Evolutionary conservation across 2,888 invertebrate genomes (phyloP).

Genomic region (Andrena fulva): DNA sequence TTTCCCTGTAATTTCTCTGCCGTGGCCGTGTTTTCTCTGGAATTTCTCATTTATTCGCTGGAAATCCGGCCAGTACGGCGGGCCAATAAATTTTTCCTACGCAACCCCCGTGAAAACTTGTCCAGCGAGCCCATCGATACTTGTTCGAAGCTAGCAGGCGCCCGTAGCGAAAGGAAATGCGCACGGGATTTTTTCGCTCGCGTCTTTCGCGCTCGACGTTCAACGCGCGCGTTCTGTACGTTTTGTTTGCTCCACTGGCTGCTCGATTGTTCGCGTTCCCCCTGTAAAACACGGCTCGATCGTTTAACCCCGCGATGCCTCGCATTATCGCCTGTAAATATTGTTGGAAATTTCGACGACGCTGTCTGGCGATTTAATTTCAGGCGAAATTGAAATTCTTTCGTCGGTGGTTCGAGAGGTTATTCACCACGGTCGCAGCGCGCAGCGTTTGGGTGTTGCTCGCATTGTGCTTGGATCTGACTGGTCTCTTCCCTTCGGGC

Average conservation of each 20-base stretch:
- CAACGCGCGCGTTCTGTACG: neutral
- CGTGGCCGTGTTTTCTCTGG: constrained; percentile 40
- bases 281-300: neutral
- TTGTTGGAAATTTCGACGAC: neutral
- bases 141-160: neutral
- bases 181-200: neutral
- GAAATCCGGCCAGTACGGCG: constrained; percentile 23
- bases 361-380: neutral
- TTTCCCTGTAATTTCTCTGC: constrained; percentile 66
- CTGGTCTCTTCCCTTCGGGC: neutral
- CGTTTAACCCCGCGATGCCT: neutral
- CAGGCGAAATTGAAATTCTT: constrained; percentile 4
- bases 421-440: neutral
- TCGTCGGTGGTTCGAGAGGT: constrained; percentile 7
- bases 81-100: constrained; percentile 36
- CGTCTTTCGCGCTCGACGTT: neutral
- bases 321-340: constrained; percentile 7
- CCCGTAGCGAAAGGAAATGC: neutral
- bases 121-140: neutral
- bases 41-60: constrained; percentile 64
- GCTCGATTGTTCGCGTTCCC: constrained; percentile 4
- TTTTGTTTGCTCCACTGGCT: neutral
- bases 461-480: too few relatives aligned
- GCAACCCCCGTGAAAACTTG: constrained; percentile 9
- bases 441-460: neutral